phyloP scores from a whole-genome alignment of 2,888 invertebrate genomes.

The Dicranocentrus wangi region DNA sequence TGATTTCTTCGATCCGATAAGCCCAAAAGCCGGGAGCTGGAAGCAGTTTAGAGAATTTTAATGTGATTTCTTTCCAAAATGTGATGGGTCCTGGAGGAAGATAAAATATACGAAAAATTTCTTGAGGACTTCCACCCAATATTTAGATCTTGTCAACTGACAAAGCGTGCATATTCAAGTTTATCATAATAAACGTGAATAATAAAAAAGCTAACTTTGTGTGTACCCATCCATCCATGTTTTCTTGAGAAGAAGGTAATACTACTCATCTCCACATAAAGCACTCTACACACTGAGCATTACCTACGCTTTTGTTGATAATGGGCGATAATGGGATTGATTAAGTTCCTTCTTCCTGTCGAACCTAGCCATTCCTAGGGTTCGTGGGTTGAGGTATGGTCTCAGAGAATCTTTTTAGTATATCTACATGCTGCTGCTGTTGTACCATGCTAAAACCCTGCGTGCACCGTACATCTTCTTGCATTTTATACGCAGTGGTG shows the following conservation, averaged over 20 bases:
- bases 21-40: constrained; percentile 46
- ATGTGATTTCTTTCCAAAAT: constrained; percentile 60
- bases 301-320: constrained; percentile 44
- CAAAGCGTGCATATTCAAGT: constrained; percentile 41
- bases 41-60: constrained; percentile 62
- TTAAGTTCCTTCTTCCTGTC: constrained; percentile 55
- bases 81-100: constrained; percentile 36
- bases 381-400: too few relatives aligned
- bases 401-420: too few relatives aligned
- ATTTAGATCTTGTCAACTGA: constrained; percentile 59
- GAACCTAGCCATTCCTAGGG: too few relatives aligned
- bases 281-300: not conserved
- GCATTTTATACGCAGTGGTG: too few relatives aligned
- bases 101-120: constrained; percentile 40
- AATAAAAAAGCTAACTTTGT: constrained; percentile 17
- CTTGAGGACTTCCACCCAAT: constrained; percentile 38
- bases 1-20: not conserved
- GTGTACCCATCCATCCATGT: not conserved
- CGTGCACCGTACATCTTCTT: too few relatives aligned
- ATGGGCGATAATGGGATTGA: constrained; percentile 60
- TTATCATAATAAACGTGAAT: too few relatives aligned
- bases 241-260: not conserved
- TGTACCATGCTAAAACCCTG: too few relatives aligned
- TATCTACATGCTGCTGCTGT: too few relatives aligned
- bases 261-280: too few relatives aligned